phyloP scores from a whole-genome alignment of 2,888 invertebrate genomes.

The Crepidodera aurea region DNA sequence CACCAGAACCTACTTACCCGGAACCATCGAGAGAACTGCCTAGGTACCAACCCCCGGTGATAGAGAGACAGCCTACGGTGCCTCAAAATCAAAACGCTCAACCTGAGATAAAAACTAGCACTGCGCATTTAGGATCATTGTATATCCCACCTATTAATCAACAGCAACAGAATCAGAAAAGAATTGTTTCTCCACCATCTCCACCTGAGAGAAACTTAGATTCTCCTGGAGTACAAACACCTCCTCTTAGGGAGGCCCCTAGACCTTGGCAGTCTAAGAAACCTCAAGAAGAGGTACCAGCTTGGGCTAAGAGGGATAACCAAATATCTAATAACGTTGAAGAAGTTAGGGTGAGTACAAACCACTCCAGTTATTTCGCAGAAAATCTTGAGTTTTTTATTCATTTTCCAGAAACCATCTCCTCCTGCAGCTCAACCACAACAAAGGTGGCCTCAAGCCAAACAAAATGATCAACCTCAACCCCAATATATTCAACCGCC shows the following conservation, averaged over 20 bases:
- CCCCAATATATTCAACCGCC: conserved; percentile 47
- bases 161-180: conserved; percentile 38
- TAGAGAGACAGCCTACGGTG: conserved; percentile 41
- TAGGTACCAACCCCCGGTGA: conserved; percentile 51
- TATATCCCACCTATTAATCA: conserved; percentile 64
- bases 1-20: conserved; percentile 32
- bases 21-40: conserved; percentile 41
- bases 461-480: conserved; percentile 22
- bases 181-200: conserved; percentile 46
- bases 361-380: too few species aligned
- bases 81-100: conserved; percentile 38
- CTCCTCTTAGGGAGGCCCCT: conserved; percentile 66
- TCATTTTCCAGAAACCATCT: conserved; percentile 22
- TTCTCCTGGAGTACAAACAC: conserved; percentile 59
- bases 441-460: conserved; percentile 40
- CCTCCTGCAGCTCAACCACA: conserved; percentile 35
- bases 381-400: too few species aligned
- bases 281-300: conserved; percentile 63
- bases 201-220: conserved; percentile 50
- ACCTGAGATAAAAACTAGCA: conserved; percentile 47
- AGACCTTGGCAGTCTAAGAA: conserved; percentile 67
- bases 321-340: conserved; percentile 24
- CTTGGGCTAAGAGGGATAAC: conserved; percentile 61
- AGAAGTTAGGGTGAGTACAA: conserved; percentile 15
- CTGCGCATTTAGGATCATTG: conserved; percentile 63